Evolutionary conservation across 2,797 vertebrate genomes (phyloP), one percentile per base, ranked within the genome.

Genomic region (Enteromius thamalakanensis): DNA sequence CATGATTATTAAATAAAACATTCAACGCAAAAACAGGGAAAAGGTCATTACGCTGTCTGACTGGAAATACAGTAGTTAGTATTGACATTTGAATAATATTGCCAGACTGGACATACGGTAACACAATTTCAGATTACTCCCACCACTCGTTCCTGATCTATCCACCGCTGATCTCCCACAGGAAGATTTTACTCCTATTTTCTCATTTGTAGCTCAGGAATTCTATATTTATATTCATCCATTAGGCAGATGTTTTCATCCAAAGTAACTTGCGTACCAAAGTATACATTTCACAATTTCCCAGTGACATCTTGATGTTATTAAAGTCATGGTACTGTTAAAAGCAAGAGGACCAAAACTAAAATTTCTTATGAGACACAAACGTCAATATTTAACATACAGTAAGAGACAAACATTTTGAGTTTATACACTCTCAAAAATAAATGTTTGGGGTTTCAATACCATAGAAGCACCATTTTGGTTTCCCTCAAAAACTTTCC

Each of bases 61-160:
- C 42, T 78, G 84, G 84, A 53, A 89, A 89, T 79, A 70, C n/a
- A 69, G 42, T 14, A 83, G 80, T 72, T 71, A 75, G 79, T 87
- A 87, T 87, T 90, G 86, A 86, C 86, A 90, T 89, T 90, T 82
- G 85, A 87, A 90, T 90, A 88, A 88, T 75, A 83, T 53, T 81
- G 84, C 51, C 68, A 47, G 42, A 81, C 19, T 68, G 34, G 42
- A 79, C 81, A 53, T 49, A 21, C 34, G 17, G 72, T 77, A 72
- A 55, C 40, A 87, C 81, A 79, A 76, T 83, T 76, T 76, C 80
- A 65, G 42, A 71, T 72, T 45, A 65, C 58, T 75, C 10, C 0
- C 42, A 60, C 68, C 19, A 15, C 8, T 45, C 64, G 3, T 60
- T 23, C 29, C 42, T 76, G 83, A 76, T 96, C 97, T 68, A 91